Evolutionary conservation across 2,797 vertebrate genomes (phyloP), one percentile per base, ranked within the genome.

Genomic region (Sternarchorhynchus goeldii): DNA sequence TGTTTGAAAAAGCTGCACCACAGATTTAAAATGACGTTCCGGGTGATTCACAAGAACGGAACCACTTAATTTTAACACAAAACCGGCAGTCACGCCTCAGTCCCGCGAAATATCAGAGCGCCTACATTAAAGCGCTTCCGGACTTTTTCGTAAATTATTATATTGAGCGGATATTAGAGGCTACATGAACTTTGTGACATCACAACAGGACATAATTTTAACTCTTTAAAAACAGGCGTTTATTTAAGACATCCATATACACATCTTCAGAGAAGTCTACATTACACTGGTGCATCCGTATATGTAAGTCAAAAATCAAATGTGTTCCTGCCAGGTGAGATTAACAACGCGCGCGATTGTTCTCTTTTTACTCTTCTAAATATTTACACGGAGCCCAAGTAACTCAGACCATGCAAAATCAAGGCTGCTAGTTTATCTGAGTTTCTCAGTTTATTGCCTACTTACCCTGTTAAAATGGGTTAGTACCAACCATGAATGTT

Each of bases 81-180:
- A 73, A 34, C 3, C 50, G 0, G 16, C 16, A 10, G 6, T 16
- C 31, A 18, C n/a, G 56, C 58, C 5, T 16, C 16, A 5, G 6
- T 20, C 31, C 10, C 14, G 39, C 58, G 3, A 8, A 25, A 39
- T 62, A 18, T 25, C 20, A 6, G 10, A 55, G 20, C 36, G 57
- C 20, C 45, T n/a, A 21, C n/a, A 36, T 36, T 31, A 56, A 17
- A 45, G 65, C 60, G 84, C 88, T 92, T 92, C 92, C 90, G 90
- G 89, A 88, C 87, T 89, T 86, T 50, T 45, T 81, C 83, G 79
- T 56, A 86, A 84, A 75, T 76, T 64, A 80, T 62, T 21, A 66
- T 77, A 73, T 32, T 25, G 20, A 83, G 71, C 82, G 72, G 84
- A 70, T 3, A 73, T 73, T 50, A 64, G n/a, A n/a, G n/a, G n/a